These are phyloP conservation scores for Melopsittacus undulatus DNA, from an alignment of 2,797 vertebrate genomes.

Conservation along the genomic window DNA sequence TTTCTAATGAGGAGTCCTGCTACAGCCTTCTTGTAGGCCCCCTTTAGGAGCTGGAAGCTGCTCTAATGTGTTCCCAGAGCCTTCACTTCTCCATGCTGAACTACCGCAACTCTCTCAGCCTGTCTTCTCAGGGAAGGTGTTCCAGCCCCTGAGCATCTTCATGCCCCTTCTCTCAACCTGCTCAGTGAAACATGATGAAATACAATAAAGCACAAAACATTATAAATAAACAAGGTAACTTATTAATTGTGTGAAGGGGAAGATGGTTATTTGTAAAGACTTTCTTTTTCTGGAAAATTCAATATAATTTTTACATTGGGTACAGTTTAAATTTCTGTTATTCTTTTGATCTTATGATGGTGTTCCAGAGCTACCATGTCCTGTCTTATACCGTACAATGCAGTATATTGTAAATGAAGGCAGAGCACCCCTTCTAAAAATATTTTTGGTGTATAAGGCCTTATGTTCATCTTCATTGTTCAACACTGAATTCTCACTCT, in stretches of 20 bases:
- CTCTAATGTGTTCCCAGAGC: neutral
- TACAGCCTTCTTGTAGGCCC: neutral
- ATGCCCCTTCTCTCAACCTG: neutral
- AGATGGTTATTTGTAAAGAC: neutral
- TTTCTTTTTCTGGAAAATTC: neutral
- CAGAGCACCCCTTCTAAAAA: neutral
- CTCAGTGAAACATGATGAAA: neutral
- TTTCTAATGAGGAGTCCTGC: neutral
- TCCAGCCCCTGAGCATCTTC: neutral
- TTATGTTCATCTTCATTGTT: neutral
- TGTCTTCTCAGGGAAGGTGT: neutral
- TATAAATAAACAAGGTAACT: neutral
- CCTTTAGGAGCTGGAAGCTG: neutral
- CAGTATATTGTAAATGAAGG: neutral
- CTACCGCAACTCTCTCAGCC: neutral
- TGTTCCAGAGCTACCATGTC: neutral
- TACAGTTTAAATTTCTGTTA: neutral
- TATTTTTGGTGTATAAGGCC: neutral
- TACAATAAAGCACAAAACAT: neutral
- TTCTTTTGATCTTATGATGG: neutral
- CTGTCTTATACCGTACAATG: neutral
- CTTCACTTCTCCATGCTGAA: neutral
- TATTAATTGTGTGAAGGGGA: neutral
- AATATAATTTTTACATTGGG: neutral
- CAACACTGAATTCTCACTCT: neutral